A percentile compares a stretch with the other conserved stretches of the same genome.
phyloP scores from a whole-genome alignment of 1,140 invertebrate species.

The Pteromalus puparum region DNA sequence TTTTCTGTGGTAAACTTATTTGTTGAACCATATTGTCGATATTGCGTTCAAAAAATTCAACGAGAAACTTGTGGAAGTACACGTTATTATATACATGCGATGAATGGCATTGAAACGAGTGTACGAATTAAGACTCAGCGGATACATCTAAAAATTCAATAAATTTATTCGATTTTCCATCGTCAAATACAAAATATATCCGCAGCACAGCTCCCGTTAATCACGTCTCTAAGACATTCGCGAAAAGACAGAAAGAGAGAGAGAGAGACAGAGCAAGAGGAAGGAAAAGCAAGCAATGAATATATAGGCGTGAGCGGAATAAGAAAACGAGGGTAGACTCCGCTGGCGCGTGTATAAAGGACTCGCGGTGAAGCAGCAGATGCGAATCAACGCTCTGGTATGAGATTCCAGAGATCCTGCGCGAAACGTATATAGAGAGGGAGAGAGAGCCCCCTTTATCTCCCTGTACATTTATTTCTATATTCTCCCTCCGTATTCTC shows the following conservation, averaged over 20 bases:
- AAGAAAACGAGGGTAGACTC: constrained; percentile 14
- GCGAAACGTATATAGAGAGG: too few species aligned
- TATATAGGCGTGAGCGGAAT: constrained; percentile 14
- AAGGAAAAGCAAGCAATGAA: constrained; percentile 7
- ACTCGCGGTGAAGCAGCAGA: neutral
- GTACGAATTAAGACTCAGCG: too few species aligned
- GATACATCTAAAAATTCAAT: neutral
- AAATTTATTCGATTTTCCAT: neutral
- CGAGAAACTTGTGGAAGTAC: too few species aligned
- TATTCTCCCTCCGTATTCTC: neutral
- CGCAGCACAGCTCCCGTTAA: neutral
- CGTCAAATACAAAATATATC: neutral
- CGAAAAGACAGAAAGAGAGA: neutral
- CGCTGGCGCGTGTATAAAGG: neutral
- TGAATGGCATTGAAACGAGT: too few species aligned
- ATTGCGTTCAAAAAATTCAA: too few species aligned
- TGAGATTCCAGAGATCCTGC: neutral
- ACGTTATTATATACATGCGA: too few species aligned
- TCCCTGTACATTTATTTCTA: constrained; percentile 22
- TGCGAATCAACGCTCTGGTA: neutral
- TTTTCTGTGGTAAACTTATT: neutral
- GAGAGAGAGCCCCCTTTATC: neutral
- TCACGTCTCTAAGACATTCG: neutral
- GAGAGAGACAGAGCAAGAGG: neutral
- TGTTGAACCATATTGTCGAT: too few species aligned